Base-by-base conservation (phyloP, 2,797 vertebrate species). In the Rhabdomys pumilio region DNA sequence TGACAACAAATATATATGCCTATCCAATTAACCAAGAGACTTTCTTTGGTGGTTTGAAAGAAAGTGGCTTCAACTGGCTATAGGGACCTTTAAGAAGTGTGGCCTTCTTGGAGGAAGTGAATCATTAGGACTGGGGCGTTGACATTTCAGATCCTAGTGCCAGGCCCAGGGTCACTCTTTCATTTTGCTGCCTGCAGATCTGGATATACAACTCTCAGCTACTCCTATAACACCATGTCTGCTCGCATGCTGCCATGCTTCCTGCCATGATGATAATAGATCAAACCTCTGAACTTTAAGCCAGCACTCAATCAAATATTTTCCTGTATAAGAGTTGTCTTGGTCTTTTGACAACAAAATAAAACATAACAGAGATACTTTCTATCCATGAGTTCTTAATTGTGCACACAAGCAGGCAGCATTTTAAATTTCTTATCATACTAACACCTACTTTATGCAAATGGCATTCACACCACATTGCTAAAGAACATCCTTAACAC, bases 401-500 rank as follows among this genome's bases (percentile, higher is more conserved):
- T 93, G 12, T 76, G 3, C 4, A 26, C 3, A 53, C 13, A 91
- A 77, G 47, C 17, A 80, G 72, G 50, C 38, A 59, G 4, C 22
- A 50, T 92, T 97, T 91, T 22, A 6, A 47, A 31, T 89, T 85
- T 29, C 55, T 41, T 38, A 77, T 55, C 19, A 34, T 22, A 29
- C n/a, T 76, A 89, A 88, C 53, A 38, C 29, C 91, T 2, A 81
- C 8, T 84, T 89, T 82, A 69, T 65, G 4, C 92, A 82, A 91
- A 97, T 92, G 86, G 79, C 41, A 76, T 67, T 65, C 24, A 80
- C 1, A 61, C n/a, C 50, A 47, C 17, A 76, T 83, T 96, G 92
- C 93, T 22, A 92, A 96, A 91, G 75, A 89, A 73, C 63, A 76
- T 41, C 24, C 20, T n/a, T 95, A 44, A 80, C 20, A 91, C 55